A percentile compares a stretch with the other conserved stretches of the same genome.
Conservation (phyloP, 2,113 vertebrate genomes). For the Chloroceryle aenea region DNA sequence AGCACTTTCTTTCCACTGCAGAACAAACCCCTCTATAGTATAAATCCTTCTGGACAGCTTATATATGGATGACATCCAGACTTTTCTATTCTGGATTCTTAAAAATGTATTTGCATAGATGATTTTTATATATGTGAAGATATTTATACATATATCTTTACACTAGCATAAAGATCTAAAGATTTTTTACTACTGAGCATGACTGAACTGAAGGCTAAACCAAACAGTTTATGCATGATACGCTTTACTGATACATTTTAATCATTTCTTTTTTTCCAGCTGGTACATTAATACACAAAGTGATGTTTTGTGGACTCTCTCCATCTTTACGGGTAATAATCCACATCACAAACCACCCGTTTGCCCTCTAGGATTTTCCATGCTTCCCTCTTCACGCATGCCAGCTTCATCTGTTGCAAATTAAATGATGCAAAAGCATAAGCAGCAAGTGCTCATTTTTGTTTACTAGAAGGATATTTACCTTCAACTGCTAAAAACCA, state of each 20-base stretch:
- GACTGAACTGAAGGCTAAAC: constrained; percentile 8
- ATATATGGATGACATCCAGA: neutral
- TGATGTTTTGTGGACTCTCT: constrained; percentile 39
- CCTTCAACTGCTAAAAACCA: constrained; percentile 27
- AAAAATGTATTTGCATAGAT: neutral
- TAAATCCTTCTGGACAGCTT: constrained; percentile 16
- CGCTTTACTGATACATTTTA: neutral
- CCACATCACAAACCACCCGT: constrained; percentile 42
- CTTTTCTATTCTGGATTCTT: neutral
- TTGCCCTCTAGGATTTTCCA: constrained; percentile 37
- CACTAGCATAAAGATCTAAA: neutral
- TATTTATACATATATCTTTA: neutral
- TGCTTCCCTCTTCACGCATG: neutral
- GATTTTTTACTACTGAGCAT: neutral
- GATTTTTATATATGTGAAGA: neutral
- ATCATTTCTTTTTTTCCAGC: neutral
- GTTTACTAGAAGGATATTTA: constrained; percentile 24
- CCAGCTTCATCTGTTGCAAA: constrained; percentile 56
- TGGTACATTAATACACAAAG: constrained; percentile 21
- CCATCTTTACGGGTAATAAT: constrained; percentile 46
- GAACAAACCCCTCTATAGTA: neutral
- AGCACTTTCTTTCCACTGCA: neutral
- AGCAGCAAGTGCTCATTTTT: constrained; percentile 28
- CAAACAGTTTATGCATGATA: neutral
- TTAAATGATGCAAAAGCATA: constrained; percentile 35